phyloP scores from a whole-genome alignment of 2,888 invertebrate genomes.

The Melolontha melolontha region DNA sequence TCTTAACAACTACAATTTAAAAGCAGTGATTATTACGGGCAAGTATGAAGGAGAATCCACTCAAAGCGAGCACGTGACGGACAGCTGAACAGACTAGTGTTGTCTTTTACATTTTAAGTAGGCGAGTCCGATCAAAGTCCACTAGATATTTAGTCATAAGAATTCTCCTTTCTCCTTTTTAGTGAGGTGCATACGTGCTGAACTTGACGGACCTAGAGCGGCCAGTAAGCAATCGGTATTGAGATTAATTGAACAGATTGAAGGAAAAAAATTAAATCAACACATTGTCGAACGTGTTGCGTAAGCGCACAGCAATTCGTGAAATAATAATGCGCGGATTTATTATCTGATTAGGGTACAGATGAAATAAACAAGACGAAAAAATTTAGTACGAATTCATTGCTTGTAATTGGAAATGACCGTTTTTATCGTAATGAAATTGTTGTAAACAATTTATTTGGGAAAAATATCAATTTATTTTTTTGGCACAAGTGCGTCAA shows the following conservation, averaged over 20 bases:
- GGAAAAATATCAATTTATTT: too few species aligned
- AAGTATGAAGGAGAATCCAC: constrained; percentile 39
- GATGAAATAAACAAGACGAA: too few species aligned
- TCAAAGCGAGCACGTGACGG: constrained; percentile 38
- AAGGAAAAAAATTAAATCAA: background rate
- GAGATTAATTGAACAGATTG: background rate
- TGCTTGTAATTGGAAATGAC: too few species aligned
- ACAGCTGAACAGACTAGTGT: constrained; percentile 29
- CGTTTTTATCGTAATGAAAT: too few species aligned
- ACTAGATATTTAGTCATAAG: constrained; percentile 47
- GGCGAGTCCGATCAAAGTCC: constrained; percentile 49
- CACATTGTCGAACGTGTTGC: too few species aligned
- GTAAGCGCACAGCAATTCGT: too few species aligned
- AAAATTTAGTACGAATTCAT: too few species aligned
- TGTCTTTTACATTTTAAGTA: constrained; percentile 43
- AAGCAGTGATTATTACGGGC: background rate
- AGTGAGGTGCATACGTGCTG: constrained; percentile 3
- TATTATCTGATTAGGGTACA: too few species aligned
- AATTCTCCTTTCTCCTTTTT: constrained; percentile 45
- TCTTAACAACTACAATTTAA: too few species aligned
- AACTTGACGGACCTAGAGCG: constrained; percentile 4
- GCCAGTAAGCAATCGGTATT: background rate
- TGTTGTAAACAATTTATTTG: too few species aligned
- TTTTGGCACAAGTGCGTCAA: too few species aligned
- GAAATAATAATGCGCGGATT: too few species aligned